Evolutionary conservation across 2,888 invertebrate species (phyloP).

Genomic region (Halictus ligatus): DNA sequence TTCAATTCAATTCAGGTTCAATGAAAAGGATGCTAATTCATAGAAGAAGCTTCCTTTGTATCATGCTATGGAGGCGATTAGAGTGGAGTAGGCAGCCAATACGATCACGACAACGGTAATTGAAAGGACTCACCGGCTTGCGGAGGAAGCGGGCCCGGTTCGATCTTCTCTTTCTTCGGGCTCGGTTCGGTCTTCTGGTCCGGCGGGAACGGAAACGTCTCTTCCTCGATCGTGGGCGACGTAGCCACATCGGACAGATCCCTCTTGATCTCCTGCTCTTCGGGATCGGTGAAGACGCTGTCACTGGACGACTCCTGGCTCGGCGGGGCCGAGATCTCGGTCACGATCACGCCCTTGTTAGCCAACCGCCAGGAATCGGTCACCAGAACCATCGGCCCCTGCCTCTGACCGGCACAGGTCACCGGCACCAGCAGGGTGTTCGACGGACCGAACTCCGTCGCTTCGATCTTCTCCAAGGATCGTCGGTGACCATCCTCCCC

Average conservation of each 20-base stretch:
- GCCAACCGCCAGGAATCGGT: conserved; percentile 84
- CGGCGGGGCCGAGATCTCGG: conserved; percentile 82
- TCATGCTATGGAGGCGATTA: background rate
- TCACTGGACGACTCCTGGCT: conserved; percentile 88
- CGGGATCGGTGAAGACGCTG: conserved; percentile 91
- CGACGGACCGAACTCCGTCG: background rate
- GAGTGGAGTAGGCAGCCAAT: too few relatives aligned
- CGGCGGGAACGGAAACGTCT: background rate
- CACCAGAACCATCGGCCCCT: conserved; percentile 74
- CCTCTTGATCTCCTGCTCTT: conserved; percentile 56
- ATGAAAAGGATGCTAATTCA: too few relatives aligned
- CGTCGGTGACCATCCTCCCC: background rate
- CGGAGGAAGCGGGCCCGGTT: conserved; percentile 9
- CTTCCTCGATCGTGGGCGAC: background rate
- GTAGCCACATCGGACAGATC: background rate
- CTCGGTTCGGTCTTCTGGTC: background rate
- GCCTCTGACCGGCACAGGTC: conserved; percentile 56
- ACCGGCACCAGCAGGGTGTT: conserved; percentile 60
- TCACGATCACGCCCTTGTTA: conserved; percentile 76
- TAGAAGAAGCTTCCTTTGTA: too few relatives aligned
- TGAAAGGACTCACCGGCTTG: conserved; percentile 30
- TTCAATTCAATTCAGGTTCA: too few relatives aligned
- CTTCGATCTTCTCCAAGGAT: background rate
- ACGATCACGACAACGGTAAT: too few relatives aligned
- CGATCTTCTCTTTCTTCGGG: conserved; percentile 5